Conservation (phyloP, 2,888 invertebrate genomes). For the Eupeodes luniger region DNA sequence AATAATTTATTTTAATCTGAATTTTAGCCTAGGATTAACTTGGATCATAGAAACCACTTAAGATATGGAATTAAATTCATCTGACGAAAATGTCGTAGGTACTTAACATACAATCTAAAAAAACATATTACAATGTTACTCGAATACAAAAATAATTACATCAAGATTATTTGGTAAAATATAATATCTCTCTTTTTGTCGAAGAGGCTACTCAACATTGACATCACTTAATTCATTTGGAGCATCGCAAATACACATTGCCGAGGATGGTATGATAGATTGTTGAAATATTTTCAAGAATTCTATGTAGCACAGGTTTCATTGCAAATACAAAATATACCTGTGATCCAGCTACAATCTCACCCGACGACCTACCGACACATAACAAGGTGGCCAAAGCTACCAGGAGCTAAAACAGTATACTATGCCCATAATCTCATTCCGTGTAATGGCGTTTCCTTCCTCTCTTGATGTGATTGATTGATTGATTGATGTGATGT, state of each 20-base stretch:
- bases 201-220: not conserved
- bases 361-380: not conserved
- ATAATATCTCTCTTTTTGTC: not conserved
- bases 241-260: not conserved
- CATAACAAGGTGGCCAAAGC: not conserved
- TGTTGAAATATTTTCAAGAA: constrained; percentile 12
- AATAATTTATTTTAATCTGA: no score
- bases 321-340: not conserved
- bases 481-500: constrained; percentile 61
- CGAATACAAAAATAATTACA: not conserved
- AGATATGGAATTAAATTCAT: no score
- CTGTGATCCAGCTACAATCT: not conserved
- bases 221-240: not conserved
- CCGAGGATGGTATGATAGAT: constrained; percentile 21
- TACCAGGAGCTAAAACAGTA: constrained; percentile 22
- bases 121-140: not conserved
- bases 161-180: not conserved
- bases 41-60: no score
- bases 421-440: constrained; percentile 57
- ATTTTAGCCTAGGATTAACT: no score
- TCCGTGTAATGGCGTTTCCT: constrained; percentile 55
- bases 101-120: no score
- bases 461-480: constrained; percentile 58
- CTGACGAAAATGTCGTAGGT: no score
- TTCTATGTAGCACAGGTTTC: constrained; percentile 4